A percentile compares a stretch with the other conserved stretches of the same genome.
Evolutionary conservation across 2,888 invertebrate genomes (phyloP).

Genomic region (Drosophila diplacantha): DNA sequence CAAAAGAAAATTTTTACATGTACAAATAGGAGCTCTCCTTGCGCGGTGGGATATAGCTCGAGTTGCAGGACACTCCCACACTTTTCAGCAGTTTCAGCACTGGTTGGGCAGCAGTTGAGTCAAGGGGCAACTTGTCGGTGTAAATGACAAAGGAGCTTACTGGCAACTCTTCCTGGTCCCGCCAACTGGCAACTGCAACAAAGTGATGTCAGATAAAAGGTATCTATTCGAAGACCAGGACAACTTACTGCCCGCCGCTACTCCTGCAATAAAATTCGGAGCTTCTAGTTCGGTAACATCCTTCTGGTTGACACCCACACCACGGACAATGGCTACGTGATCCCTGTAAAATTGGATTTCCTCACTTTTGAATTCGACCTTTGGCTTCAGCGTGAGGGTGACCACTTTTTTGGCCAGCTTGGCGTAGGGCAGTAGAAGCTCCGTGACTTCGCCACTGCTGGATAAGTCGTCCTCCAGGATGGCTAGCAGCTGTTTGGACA

Average conservation of each 20-base stretch:
- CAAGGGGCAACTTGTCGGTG: slow-evolving; percentile 73
- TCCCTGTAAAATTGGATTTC: slow-evolving; percentile 64
- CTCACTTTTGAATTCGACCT: slow-evolving; percentile 75
- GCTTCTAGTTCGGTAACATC: slow-evolving; percentile 66
- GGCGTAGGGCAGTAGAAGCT: slow-evolving; percentile 68
- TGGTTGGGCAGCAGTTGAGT: slow-evolving; percentile 69
- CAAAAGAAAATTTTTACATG: slow-evolving; percentile 49
- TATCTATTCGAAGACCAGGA: too few species aligned
- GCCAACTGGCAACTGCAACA: slow-evolving; percentile 70
- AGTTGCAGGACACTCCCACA: slow-evolving; percentile 62
- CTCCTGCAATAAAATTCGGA: slow-evolving; percentile 76
- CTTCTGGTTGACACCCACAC: slow-evolving; percentile 59
- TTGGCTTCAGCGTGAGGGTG: slow-evolving; percentile 73
- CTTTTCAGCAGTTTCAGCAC: slow-evolving; percentile 69
- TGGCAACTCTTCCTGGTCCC: slow-evolving; percentile 64
- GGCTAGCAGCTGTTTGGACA: slow-evolving; percentile 58
- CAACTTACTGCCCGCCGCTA: slow-evolving; percentile 74
- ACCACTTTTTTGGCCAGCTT: slow-evolving; percentile 65
- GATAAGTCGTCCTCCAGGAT: slow-evolving; percentile 73
- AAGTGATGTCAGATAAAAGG: too few species aligned
- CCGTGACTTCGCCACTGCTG: slow-evolving; percentile 70
- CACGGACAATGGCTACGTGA: slow-evolving; percentile 70
- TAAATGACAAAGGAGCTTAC: slow-evolving; percentile 72
- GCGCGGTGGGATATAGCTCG: slow-evolving; percentile 64
- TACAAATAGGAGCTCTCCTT: slow-evolving; percentile 74